Conservation (phyloP, 2,888 invertebrate species). For the Abscondita cerata region DNA sequence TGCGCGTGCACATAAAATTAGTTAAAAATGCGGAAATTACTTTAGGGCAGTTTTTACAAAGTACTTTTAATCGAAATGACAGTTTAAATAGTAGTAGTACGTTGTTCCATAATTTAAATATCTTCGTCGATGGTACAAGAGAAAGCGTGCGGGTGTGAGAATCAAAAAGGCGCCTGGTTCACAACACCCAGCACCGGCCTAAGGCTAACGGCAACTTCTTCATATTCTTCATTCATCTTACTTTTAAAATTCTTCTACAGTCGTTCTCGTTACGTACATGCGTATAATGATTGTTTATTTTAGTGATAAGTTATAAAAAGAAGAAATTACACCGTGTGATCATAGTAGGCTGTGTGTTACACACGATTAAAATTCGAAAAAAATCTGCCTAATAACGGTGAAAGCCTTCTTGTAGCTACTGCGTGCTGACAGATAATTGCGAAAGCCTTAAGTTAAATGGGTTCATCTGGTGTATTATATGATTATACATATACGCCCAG, state of each 20-base stretch:
- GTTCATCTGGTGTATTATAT: slow-evolving; percentile 25
- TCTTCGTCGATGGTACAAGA: slow-evolving; percentile 22
- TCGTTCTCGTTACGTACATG: background rate
- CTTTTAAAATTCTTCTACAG: background rate
- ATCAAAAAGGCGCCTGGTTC: slow-evolving; percentile 56
- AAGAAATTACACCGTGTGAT: slow-evolving; percentile 48
- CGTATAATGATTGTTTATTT: background rate
- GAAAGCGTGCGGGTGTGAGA: slow-evolving; percentile 59
- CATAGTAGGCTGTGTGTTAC: slow-evolving; percentile 40
- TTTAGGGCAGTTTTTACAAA: slow-evolving; percentile 18
- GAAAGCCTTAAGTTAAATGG: slow-evolving; percentile 31
- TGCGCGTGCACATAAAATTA: slow-evolving; percentile 46
- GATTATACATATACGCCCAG: background rate
- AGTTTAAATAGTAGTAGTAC: slow-evolving; percentile 14
- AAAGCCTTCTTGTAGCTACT: slow-evolving; percentile 34
- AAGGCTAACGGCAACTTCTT: slow-evolving; percentile 42
- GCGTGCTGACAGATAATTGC: slow-evolving; percentile 30
- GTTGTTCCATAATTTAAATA: slow-evolving; percentile 32
- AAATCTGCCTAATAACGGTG: slow-evolving; percentile 27
- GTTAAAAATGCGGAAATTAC: slow-evolving; percentile 53
- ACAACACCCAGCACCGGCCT: slow-evolving; percentile 52
- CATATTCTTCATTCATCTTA: slow-evolving; percentile 10
- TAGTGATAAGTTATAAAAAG: background rate
- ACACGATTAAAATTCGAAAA: slow-evolving; percentile 37
- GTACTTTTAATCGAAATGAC: slow-evolving; percentile 24